A percentile compares a stretch with the other conserved stretches of the same genome.
Conservation (phyloP, 2,797 vertebrate genomes). For the Sebastes vulpes region DNA sequence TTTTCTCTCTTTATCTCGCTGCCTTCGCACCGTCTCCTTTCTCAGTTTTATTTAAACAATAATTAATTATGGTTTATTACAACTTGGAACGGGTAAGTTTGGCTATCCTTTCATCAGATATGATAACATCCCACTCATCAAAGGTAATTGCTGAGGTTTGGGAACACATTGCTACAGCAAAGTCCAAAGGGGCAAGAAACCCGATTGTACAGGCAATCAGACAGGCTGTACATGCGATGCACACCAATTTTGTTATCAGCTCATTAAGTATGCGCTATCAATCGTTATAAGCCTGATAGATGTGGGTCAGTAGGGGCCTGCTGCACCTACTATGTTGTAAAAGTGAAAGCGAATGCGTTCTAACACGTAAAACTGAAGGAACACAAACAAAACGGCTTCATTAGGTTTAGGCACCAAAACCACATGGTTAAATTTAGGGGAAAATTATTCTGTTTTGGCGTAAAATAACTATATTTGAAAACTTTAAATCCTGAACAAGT, state of each 20-base stretch:
- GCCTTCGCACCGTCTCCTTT: not conserved
- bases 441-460: not conserved
- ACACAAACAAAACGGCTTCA: not conserved
- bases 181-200: not conserved
- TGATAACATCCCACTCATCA: not conserved
- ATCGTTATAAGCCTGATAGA: not conserved
- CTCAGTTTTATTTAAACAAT: constrained; percentile 7
- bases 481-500: not conserved
- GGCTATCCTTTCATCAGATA: not conserved
- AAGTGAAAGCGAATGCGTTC: not conserved
- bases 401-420: not conserved
- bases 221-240: too few species aligned
- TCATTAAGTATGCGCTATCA: not conserved
- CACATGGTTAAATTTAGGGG: not conserved
- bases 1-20: constrained; percentile 34
- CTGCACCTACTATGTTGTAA: not conserved
- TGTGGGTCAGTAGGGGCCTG: not conserved
- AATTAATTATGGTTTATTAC: constrained; percentile 13
- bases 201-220: not conserved
- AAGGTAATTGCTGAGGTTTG: not conserved
- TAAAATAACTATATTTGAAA: not conserved
- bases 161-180: not conserved
- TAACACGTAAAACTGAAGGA: not conserved
- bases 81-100: not conserved
- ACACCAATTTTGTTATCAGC: not conserved